Percentiles rank a stretch among this genome's conserved stretches.
phyloP scores from a whole-genome alignment of 2,888 invertebrate genomes.

The Sesia apiformis region DNA sequence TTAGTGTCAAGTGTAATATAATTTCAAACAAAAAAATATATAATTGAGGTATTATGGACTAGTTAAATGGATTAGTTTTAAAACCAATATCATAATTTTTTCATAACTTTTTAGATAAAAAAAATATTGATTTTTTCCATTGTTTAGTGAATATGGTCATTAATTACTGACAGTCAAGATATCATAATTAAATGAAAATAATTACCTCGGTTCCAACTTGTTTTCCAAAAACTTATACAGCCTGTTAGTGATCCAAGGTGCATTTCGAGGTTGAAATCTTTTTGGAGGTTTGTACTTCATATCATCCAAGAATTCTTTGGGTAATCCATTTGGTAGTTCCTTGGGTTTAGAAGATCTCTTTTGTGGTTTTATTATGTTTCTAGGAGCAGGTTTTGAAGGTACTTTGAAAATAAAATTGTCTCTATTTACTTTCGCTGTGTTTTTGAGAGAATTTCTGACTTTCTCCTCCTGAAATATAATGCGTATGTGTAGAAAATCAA shows the following conservation, averaged over 20 bases:
- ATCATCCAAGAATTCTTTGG: constrained; percentile 40
- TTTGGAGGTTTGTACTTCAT: constrained; percentile 60
- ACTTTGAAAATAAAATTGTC: constrained; percentile 27
- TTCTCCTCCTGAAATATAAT: not conserved
- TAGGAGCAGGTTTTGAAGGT: constrained; percentile 22
- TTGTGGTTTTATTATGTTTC: constrained; percentile 23
- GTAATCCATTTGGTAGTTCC: constrained; percentile 16
- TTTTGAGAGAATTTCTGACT: not conserved
- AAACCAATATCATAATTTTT: not conserved
- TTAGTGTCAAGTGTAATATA: not conserved
- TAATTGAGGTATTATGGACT: not conserved
- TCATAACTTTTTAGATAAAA: not conserved
- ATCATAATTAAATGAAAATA: constrained; percentile 1
- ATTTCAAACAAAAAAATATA: not conserved
- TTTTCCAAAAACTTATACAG: constrained; percentile 52
- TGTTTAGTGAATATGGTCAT: no score
- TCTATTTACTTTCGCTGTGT: not conserved
- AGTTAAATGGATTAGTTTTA: not conserved
- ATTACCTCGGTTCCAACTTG: constrained; percentile 56
- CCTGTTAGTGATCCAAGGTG: constrained; percentile 54
- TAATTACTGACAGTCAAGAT: not conserved
- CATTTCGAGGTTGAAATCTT: constrained; percentile 43
- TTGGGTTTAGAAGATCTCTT: constrained; percentile 18
- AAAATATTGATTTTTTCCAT: no score
- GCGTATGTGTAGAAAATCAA: no score